Evolutionary conservation across 2,113 vertebrate genomes (phyloP).

Genomic region (Esox niger): DNA sequence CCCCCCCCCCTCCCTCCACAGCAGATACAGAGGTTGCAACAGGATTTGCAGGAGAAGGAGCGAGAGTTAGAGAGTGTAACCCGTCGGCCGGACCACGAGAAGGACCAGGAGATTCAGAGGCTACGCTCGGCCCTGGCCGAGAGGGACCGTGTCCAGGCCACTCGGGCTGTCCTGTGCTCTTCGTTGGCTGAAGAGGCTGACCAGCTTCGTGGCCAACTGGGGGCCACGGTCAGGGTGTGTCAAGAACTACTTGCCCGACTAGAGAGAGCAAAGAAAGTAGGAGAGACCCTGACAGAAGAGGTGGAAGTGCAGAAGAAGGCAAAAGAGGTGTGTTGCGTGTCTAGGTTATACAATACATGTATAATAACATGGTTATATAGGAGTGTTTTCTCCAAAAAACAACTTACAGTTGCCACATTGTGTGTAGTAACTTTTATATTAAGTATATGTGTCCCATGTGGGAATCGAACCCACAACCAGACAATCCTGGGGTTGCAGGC

Average conservation of each 20-base stretch:
- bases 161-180: conserved; percentile 78
- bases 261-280: conserved; percentile 68
- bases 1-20: conserved; percentile 42
- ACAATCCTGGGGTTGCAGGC: too few relatives aligned
- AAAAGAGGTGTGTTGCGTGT: conserved; percentile 75
- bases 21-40: conserved; percentile 80
- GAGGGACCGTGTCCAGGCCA: conserved; percentile 74
- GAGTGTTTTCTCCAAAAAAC: too few relatives aligned
- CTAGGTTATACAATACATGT: neutral
- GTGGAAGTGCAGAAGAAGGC: conserved; percentile 40
- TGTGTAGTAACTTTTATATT: too few relatives aligned
- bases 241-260: conserved; percentile 82
- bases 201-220: conserved; percentile 80
- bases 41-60: conserved; percentile 75
- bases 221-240: conserved; percentile 84
- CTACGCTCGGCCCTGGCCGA: conserved; percentile 75
- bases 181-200: conserved; percentile 83
- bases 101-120: conserved; percentile 74
- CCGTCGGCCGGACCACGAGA: conserved; percentile 72
- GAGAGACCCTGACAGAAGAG: conserved; percentile 20
- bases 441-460: conserved; percentile 28
- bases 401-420: too few relatives aligned
- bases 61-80: conserved; percentile 67
- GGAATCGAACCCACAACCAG: conserved; percentile 20
- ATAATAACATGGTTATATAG: neutral